phyloP scores from a whole-genome alignment of 35 echinoderm and acorn worm species.

The Hemicentrotus pulcherrimus region DNA sequence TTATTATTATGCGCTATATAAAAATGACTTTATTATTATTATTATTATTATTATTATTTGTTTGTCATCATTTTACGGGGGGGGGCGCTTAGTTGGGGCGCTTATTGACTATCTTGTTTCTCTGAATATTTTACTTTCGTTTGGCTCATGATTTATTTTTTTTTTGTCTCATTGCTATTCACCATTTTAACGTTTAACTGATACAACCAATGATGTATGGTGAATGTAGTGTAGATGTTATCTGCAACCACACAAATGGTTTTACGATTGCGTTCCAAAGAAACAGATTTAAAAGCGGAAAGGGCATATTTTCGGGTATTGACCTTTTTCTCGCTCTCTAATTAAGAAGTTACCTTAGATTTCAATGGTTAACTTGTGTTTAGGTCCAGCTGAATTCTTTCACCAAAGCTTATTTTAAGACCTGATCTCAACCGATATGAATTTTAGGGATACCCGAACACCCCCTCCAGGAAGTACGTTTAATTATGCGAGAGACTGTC shows the following conservation, averaged over 20 bases:
- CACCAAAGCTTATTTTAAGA: neutral
- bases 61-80: no score
- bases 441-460: neutral
- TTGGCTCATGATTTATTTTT: no score
- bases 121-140: no score
- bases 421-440: conserved; percentile 10
- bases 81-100: no score
- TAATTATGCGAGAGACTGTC: neutral
- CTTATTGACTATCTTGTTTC: no score
- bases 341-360: conserved; percentile 44
- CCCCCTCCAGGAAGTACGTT: neutral
- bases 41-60: no score
- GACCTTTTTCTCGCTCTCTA: conserved; percentile 19
- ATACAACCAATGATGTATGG: no score
- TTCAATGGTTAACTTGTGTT: neutral
- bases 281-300: neutral
- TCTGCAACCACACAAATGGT: neutral
- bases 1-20: no score
- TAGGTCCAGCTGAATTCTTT: neutral
- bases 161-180: no score
- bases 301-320: conserved; percentile 20
- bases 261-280: neutral
- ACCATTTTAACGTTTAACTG: no score
- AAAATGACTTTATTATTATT: no score
- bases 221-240: neutral